Percentiles rank a stretch among this genome's conserved stretches.
Evolutionary conservation across 2,888 invertebrate genomes (phyloP).

Genomic region (Amiota communis): DNA sequence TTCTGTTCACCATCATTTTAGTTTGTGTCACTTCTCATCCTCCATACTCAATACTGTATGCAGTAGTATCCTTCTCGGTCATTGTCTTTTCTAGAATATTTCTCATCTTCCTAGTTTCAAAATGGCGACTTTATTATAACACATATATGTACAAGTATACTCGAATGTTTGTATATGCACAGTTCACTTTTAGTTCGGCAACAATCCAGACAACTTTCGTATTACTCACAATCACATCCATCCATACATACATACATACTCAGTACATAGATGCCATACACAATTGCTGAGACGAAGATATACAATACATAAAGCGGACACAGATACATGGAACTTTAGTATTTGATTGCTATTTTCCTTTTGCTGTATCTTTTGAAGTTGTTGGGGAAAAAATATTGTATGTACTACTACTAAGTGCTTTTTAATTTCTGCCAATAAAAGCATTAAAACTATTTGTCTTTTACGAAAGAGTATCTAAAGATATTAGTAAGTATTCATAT

Average conservation of each 20-base stretch:
- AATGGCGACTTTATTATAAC: conserved; percentile 16
- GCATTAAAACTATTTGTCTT: conserved; percentile 19
- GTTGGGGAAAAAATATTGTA: background rate
- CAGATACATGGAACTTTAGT: too few species aligned
- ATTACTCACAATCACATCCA: background rate
- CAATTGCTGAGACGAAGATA: too few species aligned
- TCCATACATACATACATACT: background rate
- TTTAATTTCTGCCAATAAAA: conserved; percentile 26
- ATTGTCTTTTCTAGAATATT: too few species aligned
- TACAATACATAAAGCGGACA: too few species aligned
- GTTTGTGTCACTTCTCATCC: too few species aligned
- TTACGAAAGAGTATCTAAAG: background rate
- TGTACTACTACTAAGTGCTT: background rate
- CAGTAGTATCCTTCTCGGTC: too few species aligned
- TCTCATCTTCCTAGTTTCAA: background rate
- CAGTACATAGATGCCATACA: too few species aligned
- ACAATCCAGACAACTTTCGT: background rate
- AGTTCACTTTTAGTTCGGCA: background rate
- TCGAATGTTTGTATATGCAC: too few species aligned
- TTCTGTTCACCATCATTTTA: too few species aligned
- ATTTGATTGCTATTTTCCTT: background rate
- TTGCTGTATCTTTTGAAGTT: background rate
- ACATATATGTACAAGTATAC: too few species aligned
- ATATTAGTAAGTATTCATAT: too few species aligned
- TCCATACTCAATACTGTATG: too few species aligned